Conservation (phyloP, 2,113 vertebrate genomes). For the Miniopterus natalensis region DNA sequence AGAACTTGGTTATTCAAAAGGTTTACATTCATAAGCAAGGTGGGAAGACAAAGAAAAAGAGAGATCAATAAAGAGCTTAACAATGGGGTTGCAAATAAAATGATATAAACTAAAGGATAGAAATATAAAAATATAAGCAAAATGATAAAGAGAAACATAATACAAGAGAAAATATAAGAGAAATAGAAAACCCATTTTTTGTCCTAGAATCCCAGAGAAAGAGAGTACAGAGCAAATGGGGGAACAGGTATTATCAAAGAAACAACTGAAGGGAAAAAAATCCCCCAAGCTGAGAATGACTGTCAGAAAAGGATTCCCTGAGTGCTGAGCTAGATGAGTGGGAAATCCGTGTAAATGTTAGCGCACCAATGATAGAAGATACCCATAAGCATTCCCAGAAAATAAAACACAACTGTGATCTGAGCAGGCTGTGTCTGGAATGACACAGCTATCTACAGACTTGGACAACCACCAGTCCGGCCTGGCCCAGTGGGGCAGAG, state of each 20-base stretch:
- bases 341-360: constrained; percentile 15
- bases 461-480: background rate
- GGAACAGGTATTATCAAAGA: background rate
- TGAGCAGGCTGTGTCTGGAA: background rate
- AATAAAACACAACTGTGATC: background rate
- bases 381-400: background rate
- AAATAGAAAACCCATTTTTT: background rate
- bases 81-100: background rate
- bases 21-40: background rate
- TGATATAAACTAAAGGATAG: background rate
- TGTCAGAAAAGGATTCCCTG: background rate
- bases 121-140: background rate
- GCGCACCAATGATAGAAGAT: background rate
- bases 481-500: background rate
- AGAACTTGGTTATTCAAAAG: background rate
- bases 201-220: background rate
- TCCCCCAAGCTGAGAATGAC: background rate
- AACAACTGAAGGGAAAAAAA: background rate
- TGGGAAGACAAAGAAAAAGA: background rate
- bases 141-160: background rate
- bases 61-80: background rate
- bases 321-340: background rate
- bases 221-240: background rate
- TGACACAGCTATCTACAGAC: background rate
- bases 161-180: background rate